Conservation (phyloP, 2,888 invertebrate genomes). For the Coelopa pilipes region DNA sequence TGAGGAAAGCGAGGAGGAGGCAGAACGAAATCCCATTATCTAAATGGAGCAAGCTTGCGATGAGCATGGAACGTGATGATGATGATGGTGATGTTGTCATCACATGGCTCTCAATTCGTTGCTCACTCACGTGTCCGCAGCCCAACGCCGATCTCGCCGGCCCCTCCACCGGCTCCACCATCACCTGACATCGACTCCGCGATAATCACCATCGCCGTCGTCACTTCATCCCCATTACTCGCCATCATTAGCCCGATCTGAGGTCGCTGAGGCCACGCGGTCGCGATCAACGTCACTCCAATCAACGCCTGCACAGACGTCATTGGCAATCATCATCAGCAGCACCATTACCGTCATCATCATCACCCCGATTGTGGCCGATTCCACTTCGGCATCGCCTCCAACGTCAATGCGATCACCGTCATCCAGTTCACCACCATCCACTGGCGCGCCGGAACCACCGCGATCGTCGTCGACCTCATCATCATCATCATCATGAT, state of each 20-base stretch:
- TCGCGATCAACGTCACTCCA: too few relatives aligned
- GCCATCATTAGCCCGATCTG: too few relatives aligned
- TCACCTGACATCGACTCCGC: conserved; percentile 43
- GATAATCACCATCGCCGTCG: too few relatives aligned
- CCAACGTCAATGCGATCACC: conserved; percentile 56
- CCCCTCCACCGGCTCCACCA: conserved; percentile 64
- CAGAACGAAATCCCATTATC: conserved; percentile 1
- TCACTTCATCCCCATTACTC: too few relatives aligned
- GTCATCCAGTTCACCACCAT: too few relatives aligned
- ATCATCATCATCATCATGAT: too few relatives aligned
- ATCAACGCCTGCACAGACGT: not conserved
- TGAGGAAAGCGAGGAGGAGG: conserved; percentile 6
- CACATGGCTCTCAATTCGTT: conserved; percentile 35
- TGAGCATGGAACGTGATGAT: not conserved
- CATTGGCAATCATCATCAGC: conserved; percentile 40
- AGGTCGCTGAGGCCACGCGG: too few relatives aligned
- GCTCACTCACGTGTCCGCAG: conserved; percentile 49
- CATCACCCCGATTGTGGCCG: conserved; percentile 30
- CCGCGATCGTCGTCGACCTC: too few relatives aligned
- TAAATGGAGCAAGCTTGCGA: not conserved
- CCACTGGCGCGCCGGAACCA: too few relatives aligned
- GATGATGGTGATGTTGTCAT: not conserved
- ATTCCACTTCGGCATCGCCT: conserved; percentile 49
- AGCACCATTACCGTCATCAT: not conserved
- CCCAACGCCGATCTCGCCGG: conserved; percentile 64